Conservation (phyloP, 2,797 vertebrate species). For the Peromyscus attwateri region DNA sequence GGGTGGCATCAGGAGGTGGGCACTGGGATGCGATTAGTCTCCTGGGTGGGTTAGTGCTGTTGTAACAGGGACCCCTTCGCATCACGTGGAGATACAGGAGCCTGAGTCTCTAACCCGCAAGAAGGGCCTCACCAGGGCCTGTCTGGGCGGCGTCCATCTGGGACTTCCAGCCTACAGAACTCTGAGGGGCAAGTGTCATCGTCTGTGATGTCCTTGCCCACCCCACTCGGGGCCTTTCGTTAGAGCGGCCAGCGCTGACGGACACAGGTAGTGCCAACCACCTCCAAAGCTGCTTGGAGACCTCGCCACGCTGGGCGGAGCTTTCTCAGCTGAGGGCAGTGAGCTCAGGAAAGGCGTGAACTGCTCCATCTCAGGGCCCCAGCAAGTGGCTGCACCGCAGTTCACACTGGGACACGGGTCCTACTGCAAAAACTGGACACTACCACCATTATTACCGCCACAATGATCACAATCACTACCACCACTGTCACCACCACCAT, state of each 20-base stretch:
- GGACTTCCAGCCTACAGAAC: background rate
- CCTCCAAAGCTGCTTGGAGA: background rate
- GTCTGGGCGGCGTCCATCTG: rapidly evolving
- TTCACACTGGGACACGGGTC: background rate
- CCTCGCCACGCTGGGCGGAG: rapidly evolving
- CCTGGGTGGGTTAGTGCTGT: too few species aligned
- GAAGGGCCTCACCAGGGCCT: background rate
- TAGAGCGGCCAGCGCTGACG: background rate
- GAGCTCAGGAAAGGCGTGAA: background rate
- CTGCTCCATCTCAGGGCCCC: background rate
- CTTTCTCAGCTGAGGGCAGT: background rate
- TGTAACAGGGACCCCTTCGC: background rate
- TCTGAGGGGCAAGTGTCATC: background rate
- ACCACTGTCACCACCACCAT: background rate
- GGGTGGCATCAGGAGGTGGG: background rate
- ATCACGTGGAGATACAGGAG: rapidly evolving
- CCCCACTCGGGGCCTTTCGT: background rate
- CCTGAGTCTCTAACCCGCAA: rapidly evolving
- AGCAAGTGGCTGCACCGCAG: background rate
- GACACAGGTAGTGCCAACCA: background rate
- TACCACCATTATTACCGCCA: background rate
- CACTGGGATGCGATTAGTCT: background rate
- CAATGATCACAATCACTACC: too few species aligned
- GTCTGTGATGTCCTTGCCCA: background rate
- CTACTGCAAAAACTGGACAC: background rate